Base-by-base conservation (phyloP, 2,888 invertebrate species). In the Ormyrus rosae region DNA sequence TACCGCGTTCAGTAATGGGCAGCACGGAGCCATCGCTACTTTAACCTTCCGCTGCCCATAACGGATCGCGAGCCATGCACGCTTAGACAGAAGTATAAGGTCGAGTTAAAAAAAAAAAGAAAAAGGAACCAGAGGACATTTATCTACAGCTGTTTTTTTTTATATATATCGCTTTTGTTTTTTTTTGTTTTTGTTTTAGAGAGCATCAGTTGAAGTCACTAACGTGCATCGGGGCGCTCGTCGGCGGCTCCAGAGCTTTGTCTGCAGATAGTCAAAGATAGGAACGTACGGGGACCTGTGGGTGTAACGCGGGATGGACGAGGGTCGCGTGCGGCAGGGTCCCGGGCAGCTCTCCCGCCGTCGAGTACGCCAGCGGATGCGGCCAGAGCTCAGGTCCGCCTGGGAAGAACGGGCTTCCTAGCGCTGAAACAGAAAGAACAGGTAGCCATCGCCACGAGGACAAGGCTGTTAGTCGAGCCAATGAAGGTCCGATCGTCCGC, bases 191-290 rank as follows among this genome's bases (percentile, higher is more conserved):
- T 51, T 71, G 50, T 71, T 13, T 73, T 75, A 71, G 64, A 72
- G 65, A 78, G 74, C 78, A 78, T 81, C 78, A 78, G 78, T 77
- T 77, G 73, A 64, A 79, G 74, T 80, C 78, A 82, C 93, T 92
- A 91, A 93, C 93, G 91, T 93, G 93, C 91, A 92, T 92, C 91
- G 92, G 92, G 91, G 92, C 92, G 91, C 92, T 92, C 89, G 92
- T 92, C 91, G 92, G 92, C 90, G 92, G 91, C 91, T 92, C 92
- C 92, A 91, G 91, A 92, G 94, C 93, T 93, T 96, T 95, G 94
- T 95, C 95, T 93, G 95, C 94, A 96, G 96, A 96, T 96, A 97
- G 97, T 97, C 97, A 97, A 95, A 97, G 97, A 94, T 96, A 97
- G 93, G 97, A 97, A 93, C 97, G 96, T 92, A 97, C 97, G 92